Percentiles rank a stretch among this genome's conserved stretches.
phyloP scores from a whole-genome alignment of 1,140 invertebrate species.

The Dinothrombium tinctorium region DNA sequence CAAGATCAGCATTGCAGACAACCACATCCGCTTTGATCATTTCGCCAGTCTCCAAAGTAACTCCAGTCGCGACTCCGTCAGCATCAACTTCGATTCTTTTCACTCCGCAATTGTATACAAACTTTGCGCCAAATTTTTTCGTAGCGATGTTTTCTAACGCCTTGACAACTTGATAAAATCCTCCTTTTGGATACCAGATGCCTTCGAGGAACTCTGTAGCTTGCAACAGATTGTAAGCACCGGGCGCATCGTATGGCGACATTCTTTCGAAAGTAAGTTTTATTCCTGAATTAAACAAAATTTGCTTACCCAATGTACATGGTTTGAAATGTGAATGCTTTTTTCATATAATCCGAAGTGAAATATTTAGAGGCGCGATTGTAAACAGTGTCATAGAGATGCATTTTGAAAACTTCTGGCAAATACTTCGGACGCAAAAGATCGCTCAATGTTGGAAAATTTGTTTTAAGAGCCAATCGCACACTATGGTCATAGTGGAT shows the following conservation, averaged over 20 bases:
- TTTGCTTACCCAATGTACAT: conserved; percentile 1
- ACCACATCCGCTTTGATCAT: neutral
- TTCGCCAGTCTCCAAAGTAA: neutral
- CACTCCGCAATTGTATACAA: neutral
- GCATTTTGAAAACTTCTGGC: neutral
- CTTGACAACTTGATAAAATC: neutral
- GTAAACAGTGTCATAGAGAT: neutral
- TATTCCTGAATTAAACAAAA: neutral
- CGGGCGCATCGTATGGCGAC: neutral
- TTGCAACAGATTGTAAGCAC: neutral
- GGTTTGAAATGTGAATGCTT: conserved; percentile 1
- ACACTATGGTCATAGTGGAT: neutral
- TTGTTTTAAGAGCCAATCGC: neutral
- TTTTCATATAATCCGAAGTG: neutral
- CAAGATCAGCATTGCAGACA: conserved; percentile 1
- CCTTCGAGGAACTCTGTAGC: neutral
- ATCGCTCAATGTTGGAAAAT: neutral
- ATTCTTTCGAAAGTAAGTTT: neutral
- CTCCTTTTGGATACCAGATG: conserved; percentile 1
- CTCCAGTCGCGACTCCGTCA: neutral
- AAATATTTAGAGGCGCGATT: neutral
- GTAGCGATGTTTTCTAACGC: neutral
- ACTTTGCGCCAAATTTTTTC: neutral
- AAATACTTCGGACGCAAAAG: neutral
- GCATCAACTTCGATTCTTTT: neutral